Evolutionary conservation across 2,797 vertebrate genomes (phyloP).

Genomic region (Hybognathus amarus): DNA sequence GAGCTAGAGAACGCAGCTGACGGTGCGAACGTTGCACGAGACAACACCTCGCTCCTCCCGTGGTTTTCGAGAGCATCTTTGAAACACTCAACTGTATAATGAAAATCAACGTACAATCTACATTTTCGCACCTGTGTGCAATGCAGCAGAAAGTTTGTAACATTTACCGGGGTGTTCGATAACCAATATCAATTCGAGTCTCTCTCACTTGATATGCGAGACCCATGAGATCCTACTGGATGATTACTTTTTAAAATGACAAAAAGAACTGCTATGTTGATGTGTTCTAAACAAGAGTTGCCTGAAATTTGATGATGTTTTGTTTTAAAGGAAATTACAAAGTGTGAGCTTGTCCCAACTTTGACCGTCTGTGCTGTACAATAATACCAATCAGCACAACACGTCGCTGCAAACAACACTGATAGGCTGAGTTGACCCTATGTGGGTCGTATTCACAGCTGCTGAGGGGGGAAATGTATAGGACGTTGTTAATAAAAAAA

Average conservation of each 20-base stretch:
- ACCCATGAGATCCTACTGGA: conserved; percentile 28
- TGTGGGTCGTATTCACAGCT: conserved; percentile 82
- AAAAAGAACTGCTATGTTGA: conserved; percentile 58
- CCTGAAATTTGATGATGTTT: conserved; percentile 65
- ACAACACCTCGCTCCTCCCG: conserved; percentile 8
- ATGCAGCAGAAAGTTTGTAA: conserved; percentile 47
- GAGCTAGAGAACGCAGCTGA: conserved; percentile 66
- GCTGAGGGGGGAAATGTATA: conserved; percentile 73
- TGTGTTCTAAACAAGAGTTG: conserved; percentile 56
- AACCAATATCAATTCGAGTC: conserved; percentile 43
- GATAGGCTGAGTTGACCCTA: conserved; percentile 73
- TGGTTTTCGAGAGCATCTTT: conserved; percentile 59
- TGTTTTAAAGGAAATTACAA: conserved; percentile 66
- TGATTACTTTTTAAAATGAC: conserved; percentile 43
- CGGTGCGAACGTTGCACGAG: conserved; percentile 60
- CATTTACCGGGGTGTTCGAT: conserved; percentile 31
- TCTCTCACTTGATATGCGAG: conserved; percentile 17
- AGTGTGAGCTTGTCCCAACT: conserved; percentile 72
- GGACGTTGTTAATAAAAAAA: conserved; percentile 66
- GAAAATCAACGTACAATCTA: conserved; percentile 52
- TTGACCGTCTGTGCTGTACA: conserved; percentile 81
- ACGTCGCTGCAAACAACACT: conserved; percentile 80
- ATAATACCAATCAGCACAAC: conserved; percentile 75
- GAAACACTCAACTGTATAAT: conserved; percentile 65
- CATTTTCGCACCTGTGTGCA: conserved; percentile 48